Evolutionary conservation across 2,888 invertebrate species (phyloP).

Genomic region (Amaurobius ferox): DNA sequence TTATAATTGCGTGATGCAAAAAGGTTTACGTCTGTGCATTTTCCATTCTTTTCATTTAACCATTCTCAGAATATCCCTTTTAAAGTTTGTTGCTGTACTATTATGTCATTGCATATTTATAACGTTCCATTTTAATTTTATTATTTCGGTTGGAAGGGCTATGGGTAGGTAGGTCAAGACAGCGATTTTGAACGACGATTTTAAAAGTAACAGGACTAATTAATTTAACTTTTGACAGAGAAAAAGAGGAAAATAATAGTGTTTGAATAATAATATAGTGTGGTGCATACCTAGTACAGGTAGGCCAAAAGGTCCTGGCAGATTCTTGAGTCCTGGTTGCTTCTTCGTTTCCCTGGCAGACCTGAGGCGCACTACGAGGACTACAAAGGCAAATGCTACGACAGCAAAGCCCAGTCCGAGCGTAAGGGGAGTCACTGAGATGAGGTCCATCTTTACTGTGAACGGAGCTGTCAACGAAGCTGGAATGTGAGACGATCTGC

Average conservation of each 20-base stretch:
- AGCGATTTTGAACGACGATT: too few relatives aligned
- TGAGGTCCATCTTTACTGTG: constrained; percentile 42
- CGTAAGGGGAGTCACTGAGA: constrained; percentile 66
- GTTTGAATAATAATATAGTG: not conserved
- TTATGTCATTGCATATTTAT: too few relatives aligned
- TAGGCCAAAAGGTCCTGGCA: constrained; percentile 54
- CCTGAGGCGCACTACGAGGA: constrained; percentile 37
- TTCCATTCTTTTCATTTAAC: too few relatives aligned
- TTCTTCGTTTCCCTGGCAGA: constrained; percentile 19
- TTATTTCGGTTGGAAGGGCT: too few relatives aligned
- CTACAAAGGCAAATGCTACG: constrained; percentile 19
- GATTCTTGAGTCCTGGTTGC: constrained; percentile 17
- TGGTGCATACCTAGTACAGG: constrained; percentile 46
- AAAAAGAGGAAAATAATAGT: not conserved
- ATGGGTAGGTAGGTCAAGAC: too few relatives aligned
- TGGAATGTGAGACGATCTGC: constrained; percentile 8
- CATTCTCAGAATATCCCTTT: too few relatives aligned
- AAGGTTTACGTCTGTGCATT: too few relatives aligned
- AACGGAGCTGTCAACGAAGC: not conserved
- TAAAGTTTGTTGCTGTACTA: too few relatives aligned
- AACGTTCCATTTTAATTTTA: too few relatives aligned
- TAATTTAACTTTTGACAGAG: not conserved
- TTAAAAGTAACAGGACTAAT: too few relatives aligned
- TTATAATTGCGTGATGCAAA: too few relatives aligned
- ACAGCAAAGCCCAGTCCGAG: constrained; percentile 40